phyloP scores from a whole-genome alignment of 1,140 invertebrate species.

The Drosophila bocqueti region DNA sequence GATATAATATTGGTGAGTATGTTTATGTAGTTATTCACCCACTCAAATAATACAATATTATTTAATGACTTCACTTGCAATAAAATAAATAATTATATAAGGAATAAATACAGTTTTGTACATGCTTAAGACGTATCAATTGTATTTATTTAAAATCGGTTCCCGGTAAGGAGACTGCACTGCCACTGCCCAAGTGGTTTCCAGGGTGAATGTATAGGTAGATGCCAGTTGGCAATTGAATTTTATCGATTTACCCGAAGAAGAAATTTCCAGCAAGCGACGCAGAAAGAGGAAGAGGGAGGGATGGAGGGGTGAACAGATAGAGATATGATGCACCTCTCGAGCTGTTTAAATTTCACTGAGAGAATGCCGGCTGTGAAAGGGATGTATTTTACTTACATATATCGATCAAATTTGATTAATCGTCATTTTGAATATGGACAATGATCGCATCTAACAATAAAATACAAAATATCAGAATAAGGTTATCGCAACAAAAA shows the following conservation, averaged over 20 bases:
- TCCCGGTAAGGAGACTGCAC: background rate
- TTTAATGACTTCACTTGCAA: background rate
- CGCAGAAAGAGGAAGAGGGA: background rate
- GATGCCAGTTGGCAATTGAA: conserved; percentile 47
- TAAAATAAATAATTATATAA: background rate
- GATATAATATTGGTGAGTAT: background rate
- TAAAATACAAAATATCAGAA: background rate
- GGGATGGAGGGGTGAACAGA: background rate
- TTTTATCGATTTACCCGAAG: conserved; percentile 45
- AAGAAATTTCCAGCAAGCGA: conserved; percentile 8
- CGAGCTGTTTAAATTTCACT: conserved; percentile 16
- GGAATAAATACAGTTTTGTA: background rate
- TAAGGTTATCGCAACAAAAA: background rate
- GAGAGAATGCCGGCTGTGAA: background rate
- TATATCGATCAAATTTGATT: background rate
- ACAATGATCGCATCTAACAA: background rate
- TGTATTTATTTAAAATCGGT: background rate
- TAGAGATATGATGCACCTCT: conserved; percentile 8
- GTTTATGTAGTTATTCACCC: background rate
- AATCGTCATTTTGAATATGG: background rate
- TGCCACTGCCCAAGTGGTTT: conserved; percentile 5
- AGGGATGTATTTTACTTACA: background rate
- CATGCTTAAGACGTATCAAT: background rate
- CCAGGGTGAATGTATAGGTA: conserved; percentile 1
- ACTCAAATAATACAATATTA: background rate